Evolutionary conservation across 2,888 invertebrate genomes (phyloP), one percentile per base, ranked within the genome.

Genomic region (Drosophila melanocephala): DNA sequence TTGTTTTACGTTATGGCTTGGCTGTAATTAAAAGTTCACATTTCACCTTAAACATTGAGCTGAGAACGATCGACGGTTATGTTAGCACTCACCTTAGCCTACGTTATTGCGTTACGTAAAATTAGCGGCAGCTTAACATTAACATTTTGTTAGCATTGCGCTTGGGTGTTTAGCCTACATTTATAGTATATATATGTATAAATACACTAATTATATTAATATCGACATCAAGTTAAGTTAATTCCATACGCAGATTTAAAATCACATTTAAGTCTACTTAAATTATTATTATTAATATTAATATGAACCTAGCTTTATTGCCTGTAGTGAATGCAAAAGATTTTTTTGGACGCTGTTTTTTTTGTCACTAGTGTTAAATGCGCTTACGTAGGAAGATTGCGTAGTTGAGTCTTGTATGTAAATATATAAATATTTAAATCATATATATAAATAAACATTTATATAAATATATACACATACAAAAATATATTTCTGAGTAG

Each of bases 101-200:
- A 47, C 47, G 16, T 26, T 47, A 16, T 47, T 47, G 22, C 47
- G 47, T 26, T 47, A 47, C 47, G 47, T 26, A 47, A 47, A 2
- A 26, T 47, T 47, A 26, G 47, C 47, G 6, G 26, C 26, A 26
- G 47, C 9, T 47, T 47, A 19, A 58, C 12, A 26, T 26, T 7
- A 51, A n/a, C 50, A 26, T 42, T 30, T 30, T 50, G 26, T 33
- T 56, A 16, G 39, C 68, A 68, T 64, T 65, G 44, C 53, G 50
- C 68, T 65, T 68, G 39, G 68, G 39, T 68, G 47, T 26, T 37
- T 64, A 52, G 14, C 61, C 26, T 22, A 6, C 6, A 22, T 3
- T 22, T 47, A 47, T 22, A 47, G 12, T 6, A 44, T 44, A 44
- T 44, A 26, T 26, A 47, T 47, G 14, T 47, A 47, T 14, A 22